A percentile compares a stretch with the other conserved stretches of the same genome.
Conservation (phyloP, 2,888 invertebrate genomes). For the Platycheirus rosarum region DNA sequence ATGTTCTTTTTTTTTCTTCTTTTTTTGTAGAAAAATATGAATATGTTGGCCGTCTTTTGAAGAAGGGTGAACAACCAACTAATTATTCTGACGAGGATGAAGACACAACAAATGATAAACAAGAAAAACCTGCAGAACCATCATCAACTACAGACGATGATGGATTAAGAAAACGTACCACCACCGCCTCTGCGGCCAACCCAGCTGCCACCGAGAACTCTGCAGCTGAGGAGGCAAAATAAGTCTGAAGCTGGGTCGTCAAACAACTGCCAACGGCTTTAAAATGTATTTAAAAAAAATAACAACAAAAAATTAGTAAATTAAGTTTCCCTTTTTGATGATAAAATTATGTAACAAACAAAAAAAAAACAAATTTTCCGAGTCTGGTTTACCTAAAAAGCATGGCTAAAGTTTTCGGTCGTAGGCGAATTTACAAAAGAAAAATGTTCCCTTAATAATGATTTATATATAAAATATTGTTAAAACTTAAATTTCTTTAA, state of each 20-base stretch:
- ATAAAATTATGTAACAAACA: conserved; percentile 41
- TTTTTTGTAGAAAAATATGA: conserved; percentile 92
- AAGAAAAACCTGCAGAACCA: conserved; percentile 52
- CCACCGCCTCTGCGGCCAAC: neutral
- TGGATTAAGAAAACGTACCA: conserved; percentile 75
- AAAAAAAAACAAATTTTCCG: too few species aligned
- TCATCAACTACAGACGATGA: conserved; percentile 59
- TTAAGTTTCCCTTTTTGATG: conserved; percentile 54
- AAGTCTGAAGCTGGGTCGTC: conserved; percentile 62
- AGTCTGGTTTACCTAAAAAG: too few species aligned
- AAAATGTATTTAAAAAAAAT: conserved; percentile 50
- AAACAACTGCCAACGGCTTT: conserved; percentile 52
- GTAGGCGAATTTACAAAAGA: conserved; percentile 46
- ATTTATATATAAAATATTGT: conserved; percentile 6
- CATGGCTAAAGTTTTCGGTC: conserved; percentile 40
- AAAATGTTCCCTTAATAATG: neutral
- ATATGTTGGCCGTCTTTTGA: conserved; percentile 93
- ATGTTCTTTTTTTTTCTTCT: conserved; percentile 1
- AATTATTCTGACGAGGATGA: conserved; percentile 95
- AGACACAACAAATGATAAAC: conserved; percentile 76
- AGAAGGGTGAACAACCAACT: conserved; percentile 94
- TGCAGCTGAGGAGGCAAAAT: conserved; percentile 75
- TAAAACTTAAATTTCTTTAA: conserved; percentile 17
- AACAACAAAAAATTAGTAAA: conserved; percentile 57
- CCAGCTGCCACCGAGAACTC: conserved; percentile 52